Percentiles rank a stretch among this genome's conserved stretches.
These are phyloP conservation scores for Chaetophractus vellerosus DNA, from an alignment of 2,797 vertebrate species.

Conservation along the genomic window DNA sequence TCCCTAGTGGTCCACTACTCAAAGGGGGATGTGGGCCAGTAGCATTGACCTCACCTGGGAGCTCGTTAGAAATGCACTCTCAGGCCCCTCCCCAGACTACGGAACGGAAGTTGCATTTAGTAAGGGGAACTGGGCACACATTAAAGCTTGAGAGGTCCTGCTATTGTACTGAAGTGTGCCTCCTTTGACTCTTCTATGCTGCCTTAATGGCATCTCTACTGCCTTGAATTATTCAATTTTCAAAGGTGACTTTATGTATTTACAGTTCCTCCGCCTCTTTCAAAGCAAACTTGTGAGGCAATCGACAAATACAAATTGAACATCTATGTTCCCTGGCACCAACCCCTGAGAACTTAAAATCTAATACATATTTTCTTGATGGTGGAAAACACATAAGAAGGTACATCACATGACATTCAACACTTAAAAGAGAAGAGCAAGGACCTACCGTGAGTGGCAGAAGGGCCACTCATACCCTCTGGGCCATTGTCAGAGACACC, in stretches of 20 bases:
- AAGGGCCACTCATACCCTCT: background rate
- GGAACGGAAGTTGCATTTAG: background rate
- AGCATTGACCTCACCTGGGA: background rate
- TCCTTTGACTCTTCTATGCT: background rate
- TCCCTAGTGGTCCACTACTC: background rate
- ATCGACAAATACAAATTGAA: slow-evolving; percentile 27
- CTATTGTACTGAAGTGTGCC: background rate
- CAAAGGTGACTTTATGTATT: background rate
- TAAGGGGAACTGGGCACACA: background rate
- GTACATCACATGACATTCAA: background rate
- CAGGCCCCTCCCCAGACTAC: background rate
- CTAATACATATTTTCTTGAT: background rate
- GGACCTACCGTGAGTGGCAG: background rate
- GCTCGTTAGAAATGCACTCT: background rate
- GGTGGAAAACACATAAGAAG: background rate
- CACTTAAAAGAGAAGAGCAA: background rate
- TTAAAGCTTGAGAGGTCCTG: background rate
- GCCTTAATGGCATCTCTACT: background rate
- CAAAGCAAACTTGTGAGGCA: slow-evolving; percentile 3
- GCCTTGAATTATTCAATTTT: slow-evolving; percentile 9
- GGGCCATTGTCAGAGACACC: background rate
- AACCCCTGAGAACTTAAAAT: background rate
- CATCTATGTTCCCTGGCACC: background rate
- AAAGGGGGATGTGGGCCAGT: background rate
- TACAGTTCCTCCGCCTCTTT: background rate